Percentiles rank a stretch among this genome's conserved stretches.
Evolutionary conservation across 1,140 invertebrate genomes (phyloP).

Genomic region (Oppia nitens): DNA sequence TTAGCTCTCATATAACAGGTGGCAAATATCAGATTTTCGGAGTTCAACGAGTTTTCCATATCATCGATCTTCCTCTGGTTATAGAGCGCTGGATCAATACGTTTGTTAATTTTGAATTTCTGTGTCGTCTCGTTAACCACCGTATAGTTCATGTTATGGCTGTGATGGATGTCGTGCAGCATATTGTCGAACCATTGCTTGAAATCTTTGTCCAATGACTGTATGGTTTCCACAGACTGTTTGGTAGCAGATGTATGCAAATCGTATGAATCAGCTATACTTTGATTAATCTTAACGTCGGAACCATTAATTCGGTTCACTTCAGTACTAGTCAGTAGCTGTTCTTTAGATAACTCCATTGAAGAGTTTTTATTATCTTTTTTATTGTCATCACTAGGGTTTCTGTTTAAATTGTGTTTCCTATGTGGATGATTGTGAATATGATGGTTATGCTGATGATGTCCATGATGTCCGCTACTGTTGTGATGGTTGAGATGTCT

Average conservation of each 20-base stretch:
- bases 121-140: background rate
- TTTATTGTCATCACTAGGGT: background rate
- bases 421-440: background rate
- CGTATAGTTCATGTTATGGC: background rate
- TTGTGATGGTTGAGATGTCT: background rate
- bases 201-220: background rate
- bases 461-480: background rate
- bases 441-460: background rate
- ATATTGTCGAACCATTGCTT: background rate
- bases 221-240: background rate
- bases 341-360: background rate
- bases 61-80: background rate
- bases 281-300: background rate
- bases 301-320: background rate
- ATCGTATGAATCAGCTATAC: background rate
- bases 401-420: background rate
- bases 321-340: background rate
- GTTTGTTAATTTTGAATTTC: background rate
- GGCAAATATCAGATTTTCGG: constrained; percentile 1
- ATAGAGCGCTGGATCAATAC: background rate
- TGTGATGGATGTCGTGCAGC: background rate
- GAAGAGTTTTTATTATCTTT: background rate
- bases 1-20: constrained; percentile 17
- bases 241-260: background rate
- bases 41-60: background rate